Base-by-base conservation (phyloP, 1,140 invertebrate genomes). In the Orchesella cincta region DNA sequence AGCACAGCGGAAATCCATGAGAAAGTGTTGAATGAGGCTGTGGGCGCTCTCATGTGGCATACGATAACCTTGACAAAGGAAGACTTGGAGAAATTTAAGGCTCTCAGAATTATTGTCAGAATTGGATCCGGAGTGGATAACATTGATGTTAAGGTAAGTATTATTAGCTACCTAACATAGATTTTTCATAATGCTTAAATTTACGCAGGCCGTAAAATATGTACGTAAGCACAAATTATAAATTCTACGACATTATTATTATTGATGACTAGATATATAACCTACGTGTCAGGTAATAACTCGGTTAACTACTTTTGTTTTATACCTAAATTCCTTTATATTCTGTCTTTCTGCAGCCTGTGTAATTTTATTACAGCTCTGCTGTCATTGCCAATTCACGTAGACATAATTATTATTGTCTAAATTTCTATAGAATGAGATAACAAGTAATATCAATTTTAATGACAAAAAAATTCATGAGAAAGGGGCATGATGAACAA, bases 11-110 rank as follows among this genome's bases (percentile, higher is more conserved):
- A 99, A 90, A 99, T 99, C 85, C 98, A 99, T 86, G 98, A 99
- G 91, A 99, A 99, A 91, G 97, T 99, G 84, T 89, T 99, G 84
- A 99, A 99, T 87, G 98, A 99, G 89, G 98, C 98, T 34, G 97
- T 98, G 46, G 98, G 97, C 54, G 98, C 98, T 14, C 89, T 99
- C 23, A 98, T 99, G 95, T 99, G 97, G 96, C 97, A 99, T 87
- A 98, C 97, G 26, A 99, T 99, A 84, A 97, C 96, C 83, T 89
- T 99, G 81, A 98, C 94, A 76, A 98, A 98, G 89, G 98, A 99
- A 87, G 98, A 99, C 89, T 90, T 99, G 81, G 95, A 98, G 88
- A 99, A 99, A 87, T 99, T 99, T 88, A 99, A 99, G 91, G 95
- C 95, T 83, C 89, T 99, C 84, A 91, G 96, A 86, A 98, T 99